Base-by-base conservation (phyloP, 2,113 vertebrate genomes). In the Hydrolagus affinis region DNA sequence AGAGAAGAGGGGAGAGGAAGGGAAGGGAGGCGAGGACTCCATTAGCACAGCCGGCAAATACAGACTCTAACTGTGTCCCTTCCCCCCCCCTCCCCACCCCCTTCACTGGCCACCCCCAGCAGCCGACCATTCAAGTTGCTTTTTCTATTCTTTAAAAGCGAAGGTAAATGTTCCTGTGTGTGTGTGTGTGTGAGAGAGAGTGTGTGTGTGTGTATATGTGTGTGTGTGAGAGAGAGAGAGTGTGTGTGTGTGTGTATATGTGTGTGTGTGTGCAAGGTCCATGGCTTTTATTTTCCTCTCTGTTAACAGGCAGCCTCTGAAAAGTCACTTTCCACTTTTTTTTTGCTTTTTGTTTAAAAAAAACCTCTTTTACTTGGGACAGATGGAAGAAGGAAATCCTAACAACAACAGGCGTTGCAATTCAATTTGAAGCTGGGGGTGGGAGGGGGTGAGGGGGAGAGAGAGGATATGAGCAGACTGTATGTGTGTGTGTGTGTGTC, bases 31-130 rank as follows among this genome's bases (percentile, higher is more conserved):
- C n/a, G n/a, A n/a, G n/a, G n/a, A n/a, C 76, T 78, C 76, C 76
- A 78, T 78, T 78, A 78, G n/a, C 17, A 32, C 14, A 44, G 57
- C 76, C 76, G 56, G 57, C 76, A 59, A 56, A n/a, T 12, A 6
- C 14, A 59, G 76, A 78, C 76, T 11, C 76, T 77, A 72, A 28
- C 32, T 75, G n/a, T 70, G 3, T 11, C 56, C 60, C 66, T 25
- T n/a, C 19, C 0, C 60, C 69, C 69, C 83, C 44, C 8, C 21
- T n/a, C 23, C 85, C 83, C 28, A 25, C 68, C 70, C 75, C 8
- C 73, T 85, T 9, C n/a, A n/a, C 88, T 75, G 30, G 9, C 28
- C 44, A 11, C 64, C 70, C 44, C 68, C 74, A 28, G 71, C 88
- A 86, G 78, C 77, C 88, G n/a, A n/a, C n/a, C n/a, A n/a, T n/a